Conservation (phyloP, 1,140 invertebrate species). For the Chironomus striatipennis region DNA sequence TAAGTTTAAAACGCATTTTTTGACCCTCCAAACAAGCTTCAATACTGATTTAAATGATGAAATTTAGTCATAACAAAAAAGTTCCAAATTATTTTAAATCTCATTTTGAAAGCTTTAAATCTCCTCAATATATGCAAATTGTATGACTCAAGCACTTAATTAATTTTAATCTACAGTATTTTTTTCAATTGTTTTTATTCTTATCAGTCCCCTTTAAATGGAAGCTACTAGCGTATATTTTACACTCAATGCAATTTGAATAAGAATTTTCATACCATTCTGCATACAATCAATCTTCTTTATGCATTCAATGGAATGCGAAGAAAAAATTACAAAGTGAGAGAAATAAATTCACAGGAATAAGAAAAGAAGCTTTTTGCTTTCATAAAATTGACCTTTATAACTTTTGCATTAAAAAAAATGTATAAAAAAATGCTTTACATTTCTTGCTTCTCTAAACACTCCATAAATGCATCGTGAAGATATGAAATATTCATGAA, state of each 20-base stretch:
- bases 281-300: background rate
- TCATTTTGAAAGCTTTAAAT: background rate
- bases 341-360: background rate
- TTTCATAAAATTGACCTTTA: too few relatives aligned
- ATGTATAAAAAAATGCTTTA: too few relatives aligned
- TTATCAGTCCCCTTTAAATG: too few relatives aligned
- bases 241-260: background rate
- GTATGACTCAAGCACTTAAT: background rate
- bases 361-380: background rate
- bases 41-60: too few relatives aligned
- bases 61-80: too few relatives aligned
- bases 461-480: constrained; percentile 20
- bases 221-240: background rate
- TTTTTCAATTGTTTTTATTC: background rate
- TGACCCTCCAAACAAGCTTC: too few relatives aligned
- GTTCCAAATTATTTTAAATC: too few relatives aligned
- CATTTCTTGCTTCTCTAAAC: background rate
- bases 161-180: background rate
- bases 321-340: background rate
- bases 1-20: too few relatives aligned
- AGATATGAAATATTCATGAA: constrained; percentile 3
- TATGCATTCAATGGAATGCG: background rate
- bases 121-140: background rate
- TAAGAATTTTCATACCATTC: background rate
- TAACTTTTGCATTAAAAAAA: too few relatives aligned